Conservation (phyloP, 2,888 invertebrate genomes). For the Leptopilina myrica region DNA sequence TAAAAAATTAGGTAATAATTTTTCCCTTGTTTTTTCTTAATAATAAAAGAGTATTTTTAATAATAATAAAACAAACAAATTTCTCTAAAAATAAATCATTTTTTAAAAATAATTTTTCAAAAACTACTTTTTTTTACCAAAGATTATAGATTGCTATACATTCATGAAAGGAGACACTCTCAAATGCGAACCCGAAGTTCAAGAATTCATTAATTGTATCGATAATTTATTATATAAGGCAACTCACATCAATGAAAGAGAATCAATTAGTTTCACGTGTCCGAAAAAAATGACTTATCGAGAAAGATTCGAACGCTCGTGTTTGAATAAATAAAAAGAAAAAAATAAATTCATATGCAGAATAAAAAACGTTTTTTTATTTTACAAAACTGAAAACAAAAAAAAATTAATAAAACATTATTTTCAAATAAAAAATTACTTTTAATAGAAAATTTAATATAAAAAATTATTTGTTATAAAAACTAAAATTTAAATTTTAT, state of each 20-base stretch:
- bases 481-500: too few relatives aligned
- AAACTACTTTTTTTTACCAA: neutral
- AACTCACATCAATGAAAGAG: conserved; percentile 42
- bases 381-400: neutral
- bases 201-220: conserved; percentile 60
- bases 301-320: conserved; percentile 3
- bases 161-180: conserved; percentile 53
- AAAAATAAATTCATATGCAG: neutral
- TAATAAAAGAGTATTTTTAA: too few relatives aligned
- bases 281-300: conserved; percentile 25
- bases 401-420: too few relatives aligned
- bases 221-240: conserved; percentile 59
- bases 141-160: conserved; percentile 61
- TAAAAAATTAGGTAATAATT: too few relatives aligned
- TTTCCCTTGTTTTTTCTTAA: too few relatives aligned
- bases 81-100: neutral
- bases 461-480: too few relatives aligned
- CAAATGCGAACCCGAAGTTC: conserved; percentile 56
- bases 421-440: too few relatives aligned
- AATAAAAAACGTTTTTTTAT: neutral
- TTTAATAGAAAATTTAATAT: too few relatives aligned
- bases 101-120: neutral
- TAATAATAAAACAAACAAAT: neutral
- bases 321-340: neutral
- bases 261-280: neutral